Percentiles rank a stretch among this genome's conserved stretches.
phyloP scores from a whole-genome alignment of 2,797 vertebrate species.

The Calcarius lapponicus region DNA sequence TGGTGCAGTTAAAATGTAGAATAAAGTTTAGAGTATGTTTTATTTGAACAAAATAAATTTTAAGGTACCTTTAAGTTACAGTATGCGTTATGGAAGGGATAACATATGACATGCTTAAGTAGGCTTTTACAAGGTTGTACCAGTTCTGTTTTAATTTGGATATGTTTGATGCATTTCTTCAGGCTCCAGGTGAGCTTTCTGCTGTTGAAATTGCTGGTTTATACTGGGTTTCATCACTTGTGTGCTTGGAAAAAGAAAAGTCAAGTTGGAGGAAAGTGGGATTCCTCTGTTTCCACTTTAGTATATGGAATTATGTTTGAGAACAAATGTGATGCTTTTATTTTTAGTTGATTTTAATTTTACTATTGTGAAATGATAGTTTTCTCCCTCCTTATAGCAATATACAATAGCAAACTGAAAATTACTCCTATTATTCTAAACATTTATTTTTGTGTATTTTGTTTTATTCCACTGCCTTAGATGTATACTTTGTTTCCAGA shows the following conservation, averaged over 20 bases:
- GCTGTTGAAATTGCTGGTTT: not conserved
- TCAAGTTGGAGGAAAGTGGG: not conserved
- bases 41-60: not conserved
- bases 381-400: not conserved
- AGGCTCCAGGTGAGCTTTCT: not conserved
- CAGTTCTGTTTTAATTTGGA: not conserved
- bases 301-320: not conserved
- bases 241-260: not conserved
- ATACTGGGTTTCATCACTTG: not conserved
- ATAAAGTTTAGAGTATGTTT: not conserved
- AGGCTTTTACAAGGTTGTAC: not conserved
- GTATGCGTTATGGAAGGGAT: not conserved
- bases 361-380: not conserved
- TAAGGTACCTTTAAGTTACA: not conserved
- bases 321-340: not conserved
- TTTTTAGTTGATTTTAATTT: not conserved
- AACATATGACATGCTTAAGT: not conserved
- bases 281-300: not conserved
- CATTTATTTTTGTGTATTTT: not conserved
- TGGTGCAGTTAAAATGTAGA: not conserved
- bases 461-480: not conserved
- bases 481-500: not conserved
- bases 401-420: not conserved
- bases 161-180: not conserved
- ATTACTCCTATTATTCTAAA: not conserved